Percentiles rank a stretch among this genome's conserved stretches.
These are phyloP conservation scores for Listronotus oregonensis DNA, from an alignment of 1,140 invertebrate species.

Conservation along the genomic window DNA sequence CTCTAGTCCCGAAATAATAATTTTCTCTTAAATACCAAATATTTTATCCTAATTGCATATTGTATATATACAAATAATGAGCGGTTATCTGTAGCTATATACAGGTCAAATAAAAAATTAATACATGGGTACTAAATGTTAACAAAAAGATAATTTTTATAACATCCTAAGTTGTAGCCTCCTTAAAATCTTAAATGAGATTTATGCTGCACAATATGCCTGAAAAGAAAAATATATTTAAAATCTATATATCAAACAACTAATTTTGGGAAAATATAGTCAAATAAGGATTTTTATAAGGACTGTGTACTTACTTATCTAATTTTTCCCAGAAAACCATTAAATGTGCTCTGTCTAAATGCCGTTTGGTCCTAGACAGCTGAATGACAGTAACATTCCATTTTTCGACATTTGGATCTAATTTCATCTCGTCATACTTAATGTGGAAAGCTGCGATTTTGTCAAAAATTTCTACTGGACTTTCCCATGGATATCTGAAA, in stretches of 20 bases:
- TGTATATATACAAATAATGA: too few species aligned
- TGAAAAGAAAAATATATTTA: constrained; percentile 61
- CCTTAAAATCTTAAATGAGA: constrained; percentile 83
- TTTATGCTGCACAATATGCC: constrained; percentile 90
- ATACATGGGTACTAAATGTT: too few species aligned
- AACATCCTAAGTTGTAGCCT: too few species aligned
- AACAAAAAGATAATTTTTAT: too few species aligned
- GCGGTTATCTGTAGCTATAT: too few species aligned
- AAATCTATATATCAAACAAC: too few species aligned
- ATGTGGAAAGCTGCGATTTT: constrained; percentile 97
- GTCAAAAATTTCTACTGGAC: constrained; percentile 96
- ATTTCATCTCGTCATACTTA: constrained; percentile 93
- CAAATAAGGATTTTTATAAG: too few species aligned
- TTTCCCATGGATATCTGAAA: constrained; percentile 90
- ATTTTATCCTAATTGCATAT: too few species aligned
- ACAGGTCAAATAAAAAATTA: too few species aligned
- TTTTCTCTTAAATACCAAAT: too few species aligned
- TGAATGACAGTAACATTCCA: constrained; percentile 96
- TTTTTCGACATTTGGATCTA: constrained; percentile 91
- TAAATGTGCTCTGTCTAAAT: constrained; percentile 93
- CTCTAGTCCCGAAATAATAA: too few species aligned
- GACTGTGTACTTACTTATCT: constrained; percentile 75
- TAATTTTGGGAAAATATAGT: too few species aligned
- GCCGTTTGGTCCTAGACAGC: constrained; percentile 89
- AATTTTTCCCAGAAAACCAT: constrained; percentile 97